A percentile compares a stretch with the other conserved stretches of the same genome.
phyloP scores from a whole-genome alignment of 2,888 invertebrate genomes.

The Mythimna pallens region DNA sequence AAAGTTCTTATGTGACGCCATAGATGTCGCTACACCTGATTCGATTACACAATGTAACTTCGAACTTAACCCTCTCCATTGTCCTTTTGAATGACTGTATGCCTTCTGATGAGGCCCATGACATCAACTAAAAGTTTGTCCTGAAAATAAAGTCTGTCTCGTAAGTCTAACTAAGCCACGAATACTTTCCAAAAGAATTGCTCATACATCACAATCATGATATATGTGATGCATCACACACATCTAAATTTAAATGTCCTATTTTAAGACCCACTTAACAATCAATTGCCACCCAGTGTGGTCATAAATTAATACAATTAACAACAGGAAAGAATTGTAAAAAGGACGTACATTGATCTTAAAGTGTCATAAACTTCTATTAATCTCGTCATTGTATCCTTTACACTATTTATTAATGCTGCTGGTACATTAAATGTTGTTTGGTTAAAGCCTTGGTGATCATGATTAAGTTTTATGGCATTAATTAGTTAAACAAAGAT shows the following conservation, averaged over 20 bases:
- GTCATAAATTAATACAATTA: conserved; percentile 85
- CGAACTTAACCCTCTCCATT: too few species aligned
- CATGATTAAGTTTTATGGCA: conserved; percentile 54
- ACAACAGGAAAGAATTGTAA: conserved; percentile 67
- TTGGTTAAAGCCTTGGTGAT: conserved; percentile 46
- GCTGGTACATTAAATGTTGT: conserved; percentile 57
- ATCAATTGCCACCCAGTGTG: conserved; percentile 84
- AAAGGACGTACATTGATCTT: conserved; percentile 60
- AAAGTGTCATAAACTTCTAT: conserved; percentile 70
- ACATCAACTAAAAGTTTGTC: too few species aligned
- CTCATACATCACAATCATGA: conserved; percentile 17
- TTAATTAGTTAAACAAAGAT: conserved; percentile 64
- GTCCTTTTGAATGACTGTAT: too few species aligned
- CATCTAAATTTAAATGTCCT: conserved; percentile 67
- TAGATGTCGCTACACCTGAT: too few species aligned
- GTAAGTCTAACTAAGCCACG: conserved; percentile 2
- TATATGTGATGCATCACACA: conserved; percentile 20
- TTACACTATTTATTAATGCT: conserved; percentile 61
- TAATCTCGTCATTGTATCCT: conserved; percentile 64
- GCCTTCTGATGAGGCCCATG: not conserved
- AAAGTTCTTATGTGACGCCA: too few species aligned
- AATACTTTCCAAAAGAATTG: conserved; percentile 25
- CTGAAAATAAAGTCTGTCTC: too few species aligned
- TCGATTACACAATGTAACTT: too few species aligned
- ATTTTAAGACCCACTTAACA: conserved; percentile 72